Conservation (phyloP, 2,888 invertebrate species). For the Drosophila pseudotakahashii region DNA sequence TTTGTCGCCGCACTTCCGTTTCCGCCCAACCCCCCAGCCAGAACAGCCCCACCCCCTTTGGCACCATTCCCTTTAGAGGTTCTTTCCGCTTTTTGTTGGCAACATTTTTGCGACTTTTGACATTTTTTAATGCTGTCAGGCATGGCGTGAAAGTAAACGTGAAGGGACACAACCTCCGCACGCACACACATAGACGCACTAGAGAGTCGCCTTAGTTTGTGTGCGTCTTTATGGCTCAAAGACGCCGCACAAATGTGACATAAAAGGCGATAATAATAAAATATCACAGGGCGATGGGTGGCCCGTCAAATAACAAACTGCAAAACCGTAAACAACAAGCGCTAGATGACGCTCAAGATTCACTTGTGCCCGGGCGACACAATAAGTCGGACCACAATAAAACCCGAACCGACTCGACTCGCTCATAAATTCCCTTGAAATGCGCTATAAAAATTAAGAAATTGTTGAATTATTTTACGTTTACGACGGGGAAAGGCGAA, state of each 20-base stretch:
- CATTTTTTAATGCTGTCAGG: slow-evolving; percentile 79
- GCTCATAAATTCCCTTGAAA: slow-evolving; percentile 61
- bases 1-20: slow-evolving; percentile 59
- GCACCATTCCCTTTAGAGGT: slow-evolving; percentile 46
- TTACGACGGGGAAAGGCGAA: slow-evolving; percentile 34
- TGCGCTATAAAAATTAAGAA: slow-evolving; percentile 73
- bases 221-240: slow-evolving; percentile 78
- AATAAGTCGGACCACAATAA: slow-evolving; percentile 51
- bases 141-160: slow-evolving; percentile 73
- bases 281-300: slow-evolving; percentile 55
- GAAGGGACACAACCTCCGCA: slow-evolving; percentile 44
- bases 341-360: slow-evolving; percentile 77
- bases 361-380: slow-evolving; percentile 49
- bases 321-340: slow-evolving; percentile 75
- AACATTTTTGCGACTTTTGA: slow-evolving; percentile 79
- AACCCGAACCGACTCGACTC: slow-evolving; percentile 14
- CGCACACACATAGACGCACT: slow-evolving; percentile 19
- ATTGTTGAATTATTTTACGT: slow-evolving; percentile 74
- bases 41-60: background rate
- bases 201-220: slow-evolving; percentile 69
- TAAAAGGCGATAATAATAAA: slow-evolving; percentile 80
- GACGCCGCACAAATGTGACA: slow-evolving; percentile 80
- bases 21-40: background rate
- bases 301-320: slow-evolving; percentile 73
- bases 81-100: slow-evolving; percentile 41